Percentiles rank a stretch among this genome's conserved stretches.
Evolutionary conservation across 1,140 invertebrate genomes (phyloP).

Genomic region (Drosophila lowei): DNA sequence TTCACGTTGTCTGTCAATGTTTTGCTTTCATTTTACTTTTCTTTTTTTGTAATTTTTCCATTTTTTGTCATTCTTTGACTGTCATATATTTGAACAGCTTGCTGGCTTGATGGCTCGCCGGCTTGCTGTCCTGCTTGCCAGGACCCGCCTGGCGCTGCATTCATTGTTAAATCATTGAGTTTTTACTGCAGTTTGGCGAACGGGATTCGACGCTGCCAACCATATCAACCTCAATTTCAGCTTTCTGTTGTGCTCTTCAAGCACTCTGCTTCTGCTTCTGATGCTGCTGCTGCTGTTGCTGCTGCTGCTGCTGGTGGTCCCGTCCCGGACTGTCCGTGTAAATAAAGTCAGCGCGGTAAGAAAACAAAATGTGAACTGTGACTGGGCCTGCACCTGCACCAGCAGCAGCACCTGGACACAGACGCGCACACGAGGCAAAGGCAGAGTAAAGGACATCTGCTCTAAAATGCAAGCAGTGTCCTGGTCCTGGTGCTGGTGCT

Average conservation of each 20-base stretch:
- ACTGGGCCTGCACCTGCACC: conserved; percentile 22
- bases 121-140: conserved; percentile 12
- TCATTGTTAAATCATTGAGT: conserved; percentile 81
- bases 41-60: conserved; percentile 44
- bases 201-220: conserved; percentile 47
- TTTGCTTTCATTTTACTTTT: conserved; percentile 71
- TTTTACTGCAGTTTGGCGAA: conserved; percentile 78
- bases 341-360: conserved; percentile 74
- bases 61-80: conserved; percentile 43
- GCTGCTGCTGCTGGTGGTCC: conserved; percentile 2
- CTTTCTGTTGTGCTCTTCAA: conserved; percentile 29
- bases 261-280: conserved; percentile 1
- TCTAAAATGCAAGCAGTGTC: conserved; percentile 70
- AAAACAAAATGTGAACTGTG: conserved; percentile 72
- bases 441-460: conserved; percentile 53
- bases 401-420: conserved; percentile 3
- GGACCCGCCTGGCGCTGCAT: conserved; percentile 60
- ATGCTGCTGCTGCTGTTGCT: conserved; percentile 1
- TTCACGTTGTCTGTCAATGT: conserved; percentile 76
- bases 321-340: conserved; percentile 59
- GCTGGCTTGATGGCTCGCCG: conserved; percentile 39
- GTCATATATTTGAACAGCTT: conserved; percentile 68
- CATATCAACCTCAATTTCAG: conserved; percentile 75
- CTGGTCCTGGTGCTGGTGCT: background rate
- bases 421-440: no score